Base-by-base conservation (phyloP, 2,888 invertebrate genomes). In the Troides aeacus region DNA sequence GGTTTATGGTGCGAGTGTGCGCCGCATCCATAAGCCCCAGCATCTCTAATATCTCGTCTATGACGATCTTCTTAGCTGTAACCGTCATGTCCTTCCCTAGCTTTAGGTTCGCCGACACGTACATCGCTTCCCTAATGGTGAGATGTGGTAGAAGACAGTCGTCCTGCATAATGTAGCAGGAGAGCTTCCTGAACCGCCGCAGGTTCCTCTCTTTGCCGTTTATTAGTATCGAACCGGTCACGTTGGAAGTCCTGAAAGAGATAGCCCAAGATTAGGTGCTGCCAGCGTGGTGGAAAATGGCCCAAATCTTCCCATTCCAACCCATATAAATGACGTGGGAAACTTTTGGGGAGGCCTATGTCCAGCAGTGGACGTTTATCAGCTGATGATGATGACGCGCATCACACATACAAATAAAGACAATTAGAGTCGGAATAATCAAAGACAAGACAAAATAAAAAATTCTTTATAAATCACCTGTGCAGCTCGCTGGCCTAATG, bases 81-180 rank as follows among this genome's bases (percentile, higher is more conserved):
- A 92, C 91, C 57, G 94, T 94, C 88, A 96, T 95, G 80, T 96
- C 95, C 83, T 96, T 96, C 46, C 96, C 97, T 66, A 99, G 93
- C 90, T 99, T 99, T 53, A 99, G 94, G 88, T 98, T 97, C 15
- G 98, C 98, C 0, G 99, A 97, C 4, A 98, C 97, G 86, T 95
- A 95, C 97, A 99, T 97, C 46, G 98, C 96, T 89, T 99, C 99
- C 78, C 94, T 94, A 39, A 99, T 98, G 0, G 97, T 97, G 42
- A 99, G 93, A 84, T 98, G 97, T 1, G 97, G 97, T 66, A 98
- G 94, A 1, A 98, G 90, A 74, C 97, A 96, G 85, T 97, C 97
- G 80, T 97, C 97, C 85, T 99, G 99, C 98, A 99, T 99, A 77
- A 99, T 99, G 90, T 99, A 99, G 83, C 98, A 98, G 18, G 98